Percentiles rank a stretch among this genome's conserved stretches.
These are phyloP conservation scores for Tipula helvola DNA, from an alignment of 2,888 invertebrate species.

Conservation along the genomic window DNA sequence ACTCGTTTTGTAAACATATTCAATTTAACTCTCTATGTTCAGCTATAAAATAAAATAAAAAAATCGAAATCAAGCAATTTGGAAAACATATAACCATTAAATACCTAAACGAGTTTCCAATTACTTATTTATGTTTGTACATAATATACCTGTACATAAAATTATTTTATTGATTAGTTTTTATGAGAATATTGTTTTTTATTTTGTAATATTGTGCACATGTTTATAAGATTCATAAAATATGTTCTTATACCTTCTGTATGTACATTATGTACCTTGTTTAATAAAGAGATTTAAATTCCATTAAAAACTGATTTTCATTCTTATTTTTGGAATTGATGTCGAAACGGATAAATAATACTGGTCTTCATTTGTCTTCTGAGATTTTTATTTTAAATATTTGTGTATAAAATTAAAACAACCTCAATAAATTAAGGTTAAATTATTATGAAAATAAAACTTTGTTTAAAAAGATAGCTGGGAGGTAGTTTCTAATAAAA, in stretches of 20 bases:
- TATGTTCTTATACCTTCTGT: neutral
- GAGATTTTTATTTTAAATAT: neutral
- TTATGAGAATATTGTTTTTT: neutral
- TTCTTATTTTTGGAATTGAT: neutral
- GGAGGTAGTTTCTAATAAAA: no score
- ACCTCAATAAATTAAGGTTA: neutral
- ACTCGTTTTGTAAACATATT: neutral
- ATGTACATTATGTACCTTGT: neutral
- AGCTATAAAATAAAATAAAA: neutral
- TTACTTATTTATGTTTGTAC: neutral
- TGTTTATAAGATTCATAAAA: neutral
- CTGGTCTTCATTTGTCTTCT: neutral
- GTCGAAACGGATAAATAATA: neutral
- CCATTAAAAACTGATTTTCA: neutral
- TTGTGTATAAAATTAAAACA: neutral
- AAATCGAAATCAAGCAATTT: neutral
- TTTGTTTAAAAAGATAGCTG: no score
- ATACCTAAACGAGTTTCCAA: neutral
- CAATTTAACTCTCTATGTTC: neutral
- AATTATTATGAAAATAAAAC: neutral
- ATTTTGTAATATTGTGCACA: no score
- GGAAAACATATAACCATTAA: neutral
- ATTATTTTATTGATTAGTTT: neutral
- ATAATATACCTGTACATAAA: neutral
- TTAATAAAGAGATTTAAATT: neutral